phyloP scores from a whole-genome alignment of 2,797 vertebrate species.

The Vultur gryphus region DNA sequence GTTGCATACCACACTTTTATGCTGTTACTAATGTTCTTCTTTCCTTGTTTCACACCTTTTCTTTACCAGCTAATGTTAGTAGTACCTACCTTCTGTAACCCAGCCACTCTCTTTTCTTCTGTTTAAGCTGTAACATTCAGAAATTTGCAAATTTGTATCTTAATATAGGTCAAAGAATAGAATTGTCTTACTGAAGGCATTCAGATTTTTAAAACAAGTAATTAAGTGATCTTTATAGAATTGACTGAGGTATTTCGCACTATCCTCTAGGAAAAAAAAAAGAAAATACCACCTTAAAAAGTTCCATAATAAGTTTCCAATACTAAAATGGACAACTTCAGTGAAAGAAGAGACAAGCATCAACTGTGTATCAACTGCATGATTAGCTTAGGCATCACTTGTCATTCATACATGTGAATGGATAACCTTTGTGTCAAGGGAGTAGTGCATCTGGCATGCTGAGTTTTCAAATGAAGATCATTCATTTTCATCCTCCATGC shows the following conservation, averaged over 20 bases:
- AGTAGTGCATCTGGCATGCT: conserved; percentile 66
- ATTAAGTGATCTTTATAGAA: neutral
- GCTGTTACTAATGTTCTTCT: conserved; percentile 67
- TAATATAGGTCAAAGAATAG: neutral
- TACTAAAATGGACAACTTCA: neutral
- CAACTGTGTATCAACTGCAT: conserved; percentile 14
- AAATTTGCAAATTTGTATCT: neutral
- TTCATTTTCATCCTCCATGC: conserved; percentile 64
- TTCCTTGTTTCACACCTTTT: conserved; percentile 27
- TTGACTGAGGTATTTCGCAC: conserved; percentile 10
- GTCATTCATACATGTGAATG: conserved; percentile 24
- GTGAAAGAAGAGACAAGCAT: conserved; percentile 44
- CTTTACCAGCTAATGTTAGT: conserved; percentile 30
- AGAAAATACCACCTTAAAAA: neutral
- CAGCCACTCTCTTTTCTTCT: neutral
- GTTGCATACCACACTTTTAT: conserved; percentile 53
- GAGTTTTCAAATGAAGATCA: conserved; percentile 49
- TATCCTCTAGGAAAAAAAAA: neutral
- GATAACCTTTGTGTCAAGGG: conserved; percentile 28
- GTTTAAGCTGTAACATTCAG: neutral
- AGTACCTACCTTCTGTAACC: conserved; percentile 51
- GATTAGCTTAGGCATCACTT: conserved; percentile 31
- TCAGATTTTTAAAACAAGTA: neutral
- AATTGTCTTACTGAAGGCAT: neutral
- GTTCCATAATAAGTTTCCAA: neutral